These are phyloP conservation scores for Volucella inflata DNA, from an alignment of 2,888 invertebrate genomes.

Conservation along the genomic window DNA sequence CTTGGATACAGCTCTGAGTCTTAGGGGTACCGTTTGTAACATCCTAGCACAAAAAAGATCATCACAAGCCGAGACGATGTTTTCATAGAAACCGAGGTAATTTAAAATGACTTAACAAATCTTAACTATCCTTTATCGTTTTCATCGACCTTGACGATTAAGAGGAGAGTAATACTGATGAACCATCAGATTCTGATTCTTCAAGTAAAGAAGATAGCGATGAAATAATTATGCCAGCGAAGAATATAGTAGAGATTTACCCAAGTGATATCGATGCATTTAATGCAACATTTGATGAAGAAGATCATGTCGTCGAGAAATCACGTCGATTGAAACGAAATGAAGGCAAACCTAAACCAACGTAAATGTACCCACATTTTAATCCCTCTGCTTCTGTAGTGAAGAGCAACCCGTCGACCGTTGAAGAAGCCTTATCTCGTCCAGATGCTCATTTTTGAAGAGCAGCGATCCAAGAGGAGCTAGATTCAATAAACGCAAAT, in stretches of 20 bases:
- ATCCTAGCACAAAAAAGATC: conserved; percentile 40
- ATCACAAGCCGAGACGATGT: conserved; percentile 52
- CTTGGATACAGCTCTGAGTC: conserved; percentile 55
- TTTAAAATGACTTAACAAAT: neutral
- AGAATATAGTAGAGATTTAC: neutral
- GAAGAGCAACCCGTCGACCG: neutral
- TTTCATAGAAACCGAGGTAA: conserved; percentile 53
- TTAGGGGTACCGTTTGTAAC: conserved; percentile 58
- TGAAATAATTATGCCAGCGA: neutral
- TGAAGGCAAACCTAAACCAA: neutral
- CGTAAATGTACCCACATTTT: neutral
- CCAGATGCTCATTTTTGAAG: neutral
- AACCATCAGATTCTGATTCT: neutral
- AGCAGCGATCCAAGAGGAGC: neutral
- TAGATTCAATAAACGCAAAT: neutral
- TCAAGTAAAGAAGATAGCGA: neutral
- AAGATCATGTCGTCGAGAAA: neutral
- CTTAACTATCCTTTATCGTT: neutral
- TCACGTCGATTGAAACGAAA: neutral
- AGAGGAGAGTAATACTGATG: neutral
- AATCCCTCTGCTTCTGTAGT: neutral
- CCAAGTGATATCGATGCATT: neutral
- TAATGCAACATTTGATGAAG: neutral
- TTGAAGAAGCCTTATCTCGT: neutral
- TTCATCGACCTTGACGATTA: neutral